Evolutionary conservation across 2,113 vertebrate species (phyloP).

Genomic region (Crotalus viridis): DNA sequence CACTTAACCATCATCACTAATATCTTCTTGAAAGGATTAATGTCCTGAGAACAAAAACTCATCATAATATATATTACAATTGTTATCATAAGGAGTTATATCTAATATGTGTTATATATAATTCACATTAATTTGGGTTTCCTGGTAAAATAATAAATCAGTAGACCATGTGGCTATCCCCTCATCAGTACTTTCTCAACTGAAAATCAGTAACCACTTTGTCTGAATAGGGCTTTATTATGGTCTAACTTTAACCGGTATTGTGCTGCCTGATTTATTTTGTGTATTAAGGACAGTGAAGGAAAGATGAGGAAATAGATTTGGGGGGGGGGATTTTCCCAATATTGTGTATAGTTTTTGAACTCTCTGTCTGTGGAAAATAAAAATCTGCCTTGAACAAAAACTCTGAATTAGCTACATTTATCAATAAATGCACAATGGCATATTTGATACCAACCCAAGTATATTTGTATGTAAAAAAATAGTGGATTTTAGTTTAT

Average conservation of each 20-base stretch:
- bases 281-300: background rate
- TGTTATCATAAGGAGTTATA: background rate
- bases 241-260: background rate
- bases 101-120: background rate
- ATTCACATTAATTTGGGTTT: background rate
- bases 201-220: rapidly evolving
- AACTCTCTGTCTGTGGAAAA: background rate
- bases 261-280: background rate
- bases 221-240: background rate
- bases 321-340: no score
- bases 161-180: no score
- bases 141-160: background rate
- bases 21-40: background rate
- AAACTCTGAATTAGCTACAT: background rate
- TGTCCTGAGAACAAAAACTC: background rate
- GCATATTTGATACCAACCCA: background rate
- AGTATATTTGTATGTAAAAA: background rate
- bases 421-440: background rate
- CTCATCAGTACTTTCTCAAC: background rate
- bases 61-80: background rate
- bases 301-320: background rate
- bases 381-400: background rate
- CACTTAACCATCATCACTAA: background rate
- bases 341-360: background rate
- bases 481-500: background rate